These are phyloP conservation scores for Willisornis vidua DNA, from an alignment of 2,113 vertebrate genomes.

Conservation along the genomic window DNA sequence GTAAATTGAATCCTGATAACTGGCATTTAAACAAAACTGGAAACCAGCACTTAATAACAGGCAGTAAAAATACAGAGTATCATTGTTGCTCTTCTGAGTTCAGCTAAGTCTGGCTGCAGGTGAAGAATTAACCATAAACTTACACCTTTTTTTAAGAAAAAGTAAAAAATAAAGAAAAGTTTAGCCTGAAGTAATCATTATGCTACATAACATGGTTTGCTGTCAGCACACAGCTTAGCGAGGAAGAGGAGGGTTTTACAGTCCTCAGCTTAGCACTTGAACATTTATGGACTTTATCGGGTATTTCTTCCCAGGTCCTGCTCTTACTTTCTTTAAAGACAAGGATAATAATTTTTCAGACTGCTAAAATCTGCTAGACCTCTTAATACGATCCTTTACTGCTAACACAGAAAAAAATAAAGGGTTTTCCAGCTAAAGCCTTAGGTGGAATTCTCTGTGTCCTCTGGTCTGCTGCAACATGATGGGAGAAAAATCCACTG, in stretches of 20 bases:
- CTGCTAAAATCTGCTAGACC: background rate
- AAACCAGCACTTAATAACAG: slow-evolving; percentile 52
- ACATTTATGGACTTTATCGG: background rate
- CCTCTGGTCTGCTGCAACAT: background rate
- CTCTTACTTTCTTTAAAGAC: slow-evolving; percentile 14
- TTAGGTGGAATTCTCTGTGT: background rate
- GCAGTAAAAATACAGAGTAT: slow-evolving; percentile 15
- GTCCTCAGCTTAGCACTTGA: background rate
- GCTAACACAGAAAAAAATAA: background rate
- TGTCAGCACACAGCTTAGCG: background rate
- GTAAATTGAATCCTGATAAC: slow-evolving; percentile 67
- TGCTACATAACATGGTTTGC: background rate
- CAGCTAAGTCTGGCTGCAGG: background rate
- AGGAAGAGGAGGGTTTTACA: background rate
- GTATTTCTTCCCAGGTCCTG: background rate
- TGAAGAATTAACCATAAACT: background rate
- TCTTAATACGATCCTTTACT: background rate
- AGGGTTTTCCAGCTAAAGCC: background rate
- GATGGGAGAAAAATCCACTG: background rate
- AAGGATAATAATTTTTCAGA: background rate
- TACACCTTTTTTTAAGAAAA: background rate
- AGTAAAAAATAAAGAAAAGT: background rate
- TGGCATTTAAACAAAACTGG: slow-evolving; percentile 60
- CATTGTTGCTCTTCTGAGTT: background rate
- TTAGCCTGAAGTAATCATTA: background rate